Evolutionary conservation across 2,888 invertebrate species (phyloP).

Genomic region (Caenorhabditis sp.): DNA sequence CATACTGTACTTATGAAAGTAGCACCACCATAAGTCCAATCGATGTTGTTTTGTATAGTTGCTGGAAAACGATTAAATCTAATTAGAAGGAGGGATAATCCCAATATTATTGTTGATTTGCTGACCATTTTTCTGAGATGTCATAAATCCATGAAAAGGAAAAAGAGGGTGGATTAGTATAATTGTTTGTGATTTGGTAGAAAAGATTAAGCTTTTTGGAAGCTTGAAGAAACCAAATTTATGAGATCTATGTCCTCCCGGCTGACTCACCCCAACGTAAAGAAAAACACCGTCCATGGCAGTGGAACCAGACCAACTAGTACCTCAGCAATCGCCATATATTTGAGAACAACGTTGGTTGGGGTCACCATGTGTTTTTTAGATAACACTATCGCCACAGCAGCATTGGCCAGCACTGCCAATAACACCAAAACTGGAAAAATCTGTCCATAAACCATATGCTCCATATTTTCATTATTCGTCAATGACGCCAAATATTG

Average conservation of each 20-base stretch:
- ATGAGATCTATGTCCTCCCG: not conserved
- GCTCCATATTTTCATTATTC: constrained; percentile 39
- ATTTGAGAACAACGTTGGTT: constrained; percentile 72
- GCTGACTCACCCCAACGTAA: constrained; percentile 57
- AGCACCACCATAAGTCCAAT: constrained; percentile 68
- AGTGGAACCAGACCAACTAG: constrained; percentile 88
- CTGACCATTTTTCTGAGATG: not conserved
- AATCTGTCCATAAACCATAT: constrained; percentile 57
- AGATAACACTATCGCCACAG: constrained; percentile 88
- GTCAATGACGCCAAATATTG: constrained; percentile 27
- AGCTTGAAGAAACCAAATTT: too few species aligned
- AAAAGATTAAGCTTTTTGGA: too few species aligned
- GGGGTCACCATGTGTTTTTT: constrained; percentile 82
- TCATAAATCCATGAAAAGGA: not conserved
- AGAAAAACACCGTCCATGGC: constrained; percentile 81
- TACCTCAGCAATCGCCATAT: constrained; percentile 95
- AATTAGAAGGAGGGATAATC: not conserved
- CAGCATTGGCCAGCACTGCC: constrained; percentile 87
- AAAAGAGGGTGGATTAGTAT: not conserved
- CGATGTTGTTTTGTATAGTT: constrained; percentile 48
- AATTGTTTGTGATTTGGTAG: too few species aligned
- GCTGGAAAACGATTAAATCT: too few species aligned
- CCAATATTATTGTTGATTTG: not conserved
- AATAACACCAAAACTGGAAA: constrained; percentile 82
- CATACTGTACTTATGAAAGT: constrained; percentile 68